Evolutionary conservation across 2,113 vertebrate genomes (phyloP).

Genomic region (Lathamus discolor): DNA sequence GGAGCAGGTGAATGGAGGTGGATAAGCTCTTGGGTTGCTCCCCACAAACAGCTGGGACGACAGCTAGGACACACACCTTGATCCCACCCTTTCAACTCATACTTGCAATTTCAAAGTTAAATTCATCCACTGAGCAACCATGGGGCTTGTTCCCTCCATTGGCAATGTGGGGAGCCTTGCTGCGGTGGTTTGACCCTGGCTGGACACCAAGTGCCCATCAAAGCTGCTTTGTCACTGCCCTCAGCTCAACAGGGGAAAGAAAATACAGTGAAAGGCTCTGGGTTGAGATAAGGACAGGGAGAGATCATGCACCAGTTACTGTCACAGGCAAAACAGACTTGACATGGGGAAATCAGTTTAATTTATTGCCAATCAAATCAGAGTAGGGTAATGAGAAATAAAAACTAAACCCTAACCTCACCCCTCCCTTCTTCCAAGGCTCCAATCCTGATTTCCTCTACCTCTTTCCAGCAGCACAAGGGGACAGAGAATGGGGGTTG

Average conservation of each 20-base stretch:
- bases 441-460: not conserved
- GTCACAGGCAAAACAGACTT: not conserved
- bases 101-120: not conserved
- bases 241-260: not conserved
- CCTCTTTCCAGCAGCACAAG: not conserved
- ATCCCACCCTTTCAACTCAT: not conserved
- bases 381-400: not conserved
- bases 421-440: not conserved
- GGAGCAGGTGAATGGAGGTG: not conserved
- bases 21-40: not conserved
- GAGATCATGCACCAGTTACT: not conserved
- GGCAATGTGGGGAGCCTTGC: not conserved
- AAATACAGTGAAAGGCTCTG: not conserved
- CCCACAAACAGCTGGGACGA: rapidly evolving
- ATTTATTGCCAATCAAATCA: not conserved
- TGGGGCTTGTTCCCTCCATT: rapidly evolving
- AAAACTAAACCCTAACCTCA: not conserved
- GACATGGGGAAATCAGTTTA: not conserved
- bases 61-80: not conserved
- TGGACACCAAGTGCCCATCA: not conserved
- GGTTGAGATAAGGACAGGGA: not conserved
- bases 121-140: not conserved
- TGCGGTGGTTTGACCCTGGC: not conserved
- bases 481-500: not conserved
- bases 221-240: not conserved